These are phyloP conservation scores for Bucorvus abyssinicus DNA, from an alignment of 2,797 vertebrate species.

Conservation along the genomic window DNA sequence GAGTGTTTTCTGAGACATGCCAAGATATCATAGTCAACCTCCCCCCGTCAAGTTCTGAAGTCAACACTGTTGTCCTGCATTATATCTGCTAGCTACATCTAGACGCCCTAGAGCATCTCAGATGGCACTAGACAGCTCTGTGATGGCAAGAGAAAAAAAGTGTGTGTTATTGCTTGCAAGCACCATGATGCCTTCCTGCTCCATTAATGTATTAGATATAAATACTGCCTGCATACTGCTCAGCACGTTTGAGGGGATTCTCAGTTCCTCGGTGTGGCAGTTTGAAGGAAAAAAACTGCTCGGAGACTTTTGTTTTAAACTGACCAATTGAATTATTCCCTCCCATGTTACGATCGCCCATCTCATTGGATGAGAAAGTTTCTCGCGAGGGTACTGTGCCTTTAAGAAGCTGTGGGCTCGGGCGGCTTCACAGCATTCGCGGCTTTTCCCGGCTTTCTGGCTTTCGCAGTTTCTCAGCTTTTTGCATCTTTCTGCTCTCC, in stretches of 20 bases:
- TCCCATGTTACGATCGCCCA: no score
- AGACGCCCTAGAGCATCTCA: background rate
- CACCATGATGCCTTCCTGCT: background rate
- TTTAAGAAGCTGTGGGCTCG: no score
- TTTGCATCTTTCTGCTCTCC: no score
- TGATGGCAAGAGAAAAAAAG: background rate
- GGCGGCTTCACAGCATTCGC: no score
- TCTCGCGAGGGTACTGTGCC: no score
- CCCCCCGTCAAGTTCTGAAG: background rate
- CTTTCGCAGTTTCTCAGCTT: no score
- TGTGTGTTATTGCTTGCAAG: background rate
- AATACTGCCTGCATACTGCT: background rate
- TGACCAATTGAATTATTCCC: no score
- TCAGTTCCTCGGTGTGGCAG: no score
- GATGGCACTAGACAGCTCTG: background rate
- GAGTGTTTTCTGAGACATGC: background rate
- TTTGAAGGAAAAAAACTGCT: no score
- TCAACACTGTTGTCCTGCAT: background rate
- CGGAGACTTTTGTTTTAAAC: no score
- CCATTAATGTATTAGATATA: rapidly evolving
- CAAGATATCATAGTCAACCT: background rate
- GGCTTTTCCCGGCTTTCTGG: no score
- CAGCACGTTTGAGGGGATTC: background rate
- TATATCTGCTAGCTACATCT: background rate
- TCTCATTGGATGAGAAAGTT: no score